A percentile compares a stretch with the other conserved stretches of the same genome.
Conservation (phyloP, 2,797 vertebrate genomes). For the Pseudotriccus pelzelni region DNA sequence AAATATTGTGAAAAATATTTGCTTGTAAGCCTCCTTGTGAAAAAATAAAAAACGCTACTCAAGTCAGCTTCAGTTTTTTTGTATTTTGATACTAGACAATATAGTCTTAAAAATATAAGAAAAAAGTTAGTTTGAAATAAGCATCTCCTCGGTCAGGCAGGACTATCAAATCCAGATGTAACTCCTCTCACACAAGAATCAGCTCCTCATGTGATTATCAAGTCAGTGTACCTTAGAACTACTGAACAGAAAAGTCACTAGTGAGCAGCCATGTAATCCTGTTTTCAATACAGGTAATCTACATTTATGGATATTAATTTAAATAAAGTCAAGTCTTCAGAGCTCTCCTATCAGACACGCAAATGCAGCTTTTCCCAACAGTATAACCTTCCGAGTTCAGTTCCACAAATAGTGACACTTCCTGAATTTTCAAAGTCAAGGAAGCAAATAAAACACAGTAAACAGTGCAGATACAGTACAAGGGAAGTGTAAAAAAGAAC, state of each 20-base stretch:
- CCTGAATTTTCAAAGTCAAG: neutral
- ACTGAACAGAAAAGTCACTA: neutral
- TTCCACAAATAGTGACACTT: neutral
- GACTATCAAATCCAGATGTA: constrained; percentile 41
- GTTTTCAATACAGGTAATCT: neutral
- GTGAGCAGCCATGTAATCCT: neutral
- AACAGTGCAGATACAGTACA: neutral
- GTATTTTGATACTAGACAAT: neutral
- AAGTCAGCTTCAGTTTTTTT: neutral
- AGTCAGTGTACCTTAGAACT: neutral
- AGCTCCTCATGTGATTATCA: neutral
- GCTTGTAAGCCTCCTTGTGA: neutral
- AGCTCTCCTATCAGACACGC: neutral
- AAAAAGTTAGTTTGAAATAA: constrained; percentile 1
- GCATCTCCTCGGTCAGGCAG: neutral
- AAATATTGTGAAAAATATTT: neutral
- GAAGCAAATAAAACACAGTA: neutral
- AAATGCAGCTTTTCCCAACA: neutral
- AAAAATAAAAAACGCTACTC: neutral
- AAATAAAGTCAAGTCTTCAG: neutral
- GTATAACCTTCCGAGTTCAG: neutral
- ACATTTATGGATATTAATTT: neutral
- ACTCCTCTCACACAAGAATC: neutral
- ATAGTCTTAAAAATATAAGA: neutral
- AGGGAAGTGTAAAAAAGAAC: neutral